Base-by-base conservation (phyloP, 2,797 vertebrate species). In the Stomatorhinus walkeri region DNA sequence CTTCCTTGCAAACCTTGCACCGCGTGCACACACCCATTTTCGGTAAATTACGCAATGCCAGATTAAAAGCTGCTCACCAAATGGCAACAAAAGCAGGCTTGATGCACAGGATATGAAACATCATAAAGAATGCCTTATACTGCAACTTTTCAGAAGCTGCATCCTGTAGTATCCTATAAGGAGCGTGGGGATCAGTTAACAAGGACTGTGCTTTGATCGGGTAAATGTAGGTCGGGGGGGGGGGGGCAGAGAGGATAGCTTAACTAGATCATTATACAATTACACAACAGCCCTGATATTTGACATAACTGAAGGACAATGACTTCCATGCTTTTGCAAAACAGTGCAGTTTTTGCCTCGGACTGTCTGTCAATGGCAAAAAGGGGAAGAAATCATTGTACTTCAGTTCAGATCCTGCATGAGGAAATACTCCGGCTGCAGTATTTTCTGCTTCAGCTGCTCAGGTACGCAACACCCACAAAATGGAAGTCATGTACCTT, bases 41-140 rank as follows among this genome's bases (percentile, higher is more conserved):
- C 4, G 16, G 40, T n/a, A 49, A 8, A 51, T 49, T 84, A 84
- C 22, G 46, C 81, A 84, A 48, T 24, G 19, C 36, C 72, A 79
- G 3, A 28, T 7, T 36, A n/a, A 51, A 84, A 51, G 43, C 10
- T 24, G n/a, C 46, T 36, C 64, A 28, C 81, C 9, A 9, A 22
- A 81, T 8, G 28, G 46, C 81, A 10, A 49, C 7, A 19, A 49
- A 83, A 19, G n/a, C 48, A 14, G 22, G 1, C 43, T 24, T 51
- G 46, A 84, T 46, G 22, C 81, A 84, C n/a, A 84, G 48, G 81
- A 84, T 28, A 84, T 84, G 81, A 28, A 51, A 24, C n/a, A 84
- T 46, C 32, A 43, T 24, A 10, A 84, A 84, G 81, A 84, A 84
- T 84, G 19, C 46, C 81, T 84, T 84, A 51, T 84, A 51, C 48